Conservation (phyloP, 2,888 invertebrate genomes). For the Therioaphis trifolii region DNA sequence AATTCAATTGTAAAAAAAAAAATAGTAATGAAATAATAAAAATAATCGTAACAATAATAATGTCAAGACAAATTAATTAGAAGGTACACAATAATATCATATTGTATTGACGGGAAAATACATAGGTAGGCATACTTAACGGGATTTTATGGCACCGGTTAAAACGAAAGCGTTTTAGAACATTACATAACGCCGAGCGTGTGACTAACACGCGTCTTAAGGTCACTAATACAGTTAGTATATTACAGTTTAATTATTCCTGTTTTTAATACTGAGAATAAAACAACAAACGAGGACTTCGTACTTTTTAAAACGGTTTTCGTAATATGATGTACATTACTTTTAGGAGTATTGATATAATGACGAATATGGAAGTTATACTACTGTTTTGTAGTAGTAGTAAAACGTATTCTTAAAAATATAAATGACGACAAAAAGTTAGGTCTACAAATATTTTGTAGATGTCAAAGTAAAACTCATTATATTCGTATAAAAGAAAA, state of each 20-base stretch:
- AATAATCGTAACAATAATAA: conserved; percentile 32
- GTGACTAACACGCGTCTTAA: neutral
- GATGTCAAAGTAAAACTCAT: neutral
- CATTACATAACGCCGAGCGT: neutral
- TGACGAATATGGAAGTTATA: no score
- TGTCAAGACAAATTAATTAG: neutral
- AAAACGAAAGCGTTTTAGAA: neutral
- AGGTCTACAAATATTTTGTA: neutral
- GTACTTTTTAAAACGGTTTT: no score
- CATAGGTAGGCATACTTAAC: neutral
- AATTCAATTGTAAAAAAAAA: conserved; percentile 20
- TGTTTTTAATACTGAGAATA: no score
- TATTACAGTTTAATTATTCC: neutral
- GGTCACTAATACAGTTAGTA: neutral
- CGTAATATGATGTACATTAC: no score
- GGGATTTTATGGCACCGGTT: conserved; percentile 27
- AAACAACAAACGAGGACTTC: no score
- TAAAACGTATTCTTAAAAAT: no score
- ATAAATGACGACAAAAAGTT: neutral
- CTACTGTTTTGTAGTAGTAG: neutral
- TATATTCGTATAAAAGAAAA: neutral
- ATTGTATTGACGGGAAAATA: neutral
- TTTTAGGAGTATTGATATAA: no score
- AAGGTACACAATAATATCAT: neutral
- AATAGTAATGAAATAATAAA: neutral